A percentile compares a stretch with the other conserved stretches of the same genome.
Conservation (phyloP, 1,140 invertebrate species). For the Delia radicum region DNA sequence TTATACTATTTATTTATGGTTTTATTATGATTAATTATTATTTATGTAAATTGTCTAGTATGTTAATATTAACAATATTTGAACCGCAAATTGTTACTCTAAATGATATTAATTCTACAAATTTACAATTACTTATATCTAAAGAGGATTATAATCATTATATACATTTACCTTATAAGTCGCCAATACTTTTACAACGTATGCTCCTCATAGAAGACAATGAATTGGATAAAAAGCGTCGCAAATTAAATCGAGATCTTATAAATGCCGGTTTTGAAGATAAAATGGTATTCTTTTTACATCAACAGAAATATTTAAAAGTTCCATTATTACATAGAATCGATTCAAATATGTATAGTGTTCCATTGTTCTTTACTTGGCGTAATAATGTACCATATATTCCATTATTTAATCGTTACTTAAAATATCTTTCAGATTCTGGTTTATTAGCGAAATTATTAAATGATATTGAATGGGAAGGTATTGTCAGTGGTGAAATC, state of each 20-base stretch:
- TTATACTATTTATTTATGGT: not conserved
- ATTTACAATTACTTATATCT: not conserved
- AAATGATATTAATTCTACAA: not conserved
- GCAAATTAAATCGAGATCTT: not conserved
- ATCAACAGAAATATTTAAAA: slow-evolving; percentile 16
- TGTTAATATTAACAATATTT: not conserved
- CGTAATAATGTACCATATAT: slow-evolving; percentile 5
- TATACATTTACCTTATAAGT: too few relatives aligned
- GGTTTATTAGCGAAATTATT: slow-evolving; percentile 3
- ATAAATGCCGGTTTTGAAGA: not conserved
- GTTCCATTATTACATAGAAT: not conserved
- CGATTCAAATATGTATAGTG: not conserved
- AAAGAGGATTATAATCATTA: too few relatives aligned
- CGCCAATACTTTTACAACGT: not conserved
- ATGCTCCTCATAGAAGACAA: not conserved
- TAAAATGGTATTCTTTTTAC: not conserved
- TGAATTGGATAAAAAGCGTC: not conserved
- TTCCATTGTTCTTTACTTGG: not conserved
- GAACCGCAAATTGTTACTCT: slow-evolving; percentile 8
- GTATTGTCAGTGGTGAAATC: slow-evolving; percentile 8
- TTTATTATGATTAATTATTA: slow-evolving; percentile 6
- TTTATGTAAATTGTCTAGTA: slow-evolving; percentile 1
- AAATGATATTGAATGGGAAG: not conserved
- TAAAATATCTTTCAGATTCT: not conserved
- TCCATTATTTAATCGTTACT: not conserved